Conservation (phyloP, 2,113 vertebrate genomes). For the Nothobranchius furzeri region DNA sequence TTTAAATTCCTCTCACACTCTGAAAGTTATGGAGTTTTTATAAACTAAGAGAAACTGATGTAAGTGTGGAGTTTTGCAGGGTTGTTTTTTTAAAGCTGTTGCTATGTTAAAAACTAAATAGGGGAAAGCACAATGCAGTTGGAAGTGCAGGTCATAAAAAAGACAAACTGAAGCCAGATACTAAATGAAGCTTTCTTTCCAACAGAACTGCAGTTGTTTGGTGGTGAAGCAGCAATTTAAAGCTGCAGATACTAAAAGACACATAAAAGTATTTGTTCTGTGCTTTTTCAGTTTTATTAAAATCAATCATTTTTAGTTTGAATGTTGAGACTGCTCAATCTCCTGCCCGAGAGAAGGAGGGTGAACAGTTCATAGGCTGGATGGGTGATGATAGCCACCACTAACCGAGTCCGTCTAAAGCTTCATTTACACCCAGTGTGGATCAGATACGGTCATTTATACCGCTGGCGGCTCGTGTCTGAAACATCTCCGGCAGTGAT, state of each 20-base stretch:
- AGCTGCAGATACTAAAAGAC: neutral
- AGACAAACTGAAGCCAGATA: neutral
- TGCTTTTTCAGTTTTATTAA: neutral
- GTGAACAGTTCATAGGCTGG: no score
- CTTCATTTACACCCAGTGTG: no score
- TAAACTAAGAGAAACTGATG: constrained; percentile 25
- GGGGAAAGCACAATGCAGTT: constrained; percentile 2
- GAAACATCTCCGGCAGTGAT: no score
- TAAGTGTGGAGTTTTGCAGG: neutral
- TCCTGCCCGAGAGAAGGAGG: no score
- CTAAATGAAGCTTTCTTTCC: constrained; percentile 8
- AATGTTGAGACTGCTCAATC: no score
- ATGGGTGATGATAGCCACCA: no score
- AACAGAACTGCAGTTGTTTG: neutral
- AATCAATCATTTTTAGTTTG: constrained; percentile 8
- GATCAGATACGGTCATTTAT: no score
- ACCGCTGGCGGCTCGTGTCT: no score
- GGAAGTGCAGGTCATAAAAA: constrained; percentile 2
- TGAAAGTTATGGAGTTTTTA: constrained; percentile 27
- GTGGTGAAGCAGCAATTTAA: neutral
- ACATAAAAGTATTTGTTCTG: neutral
- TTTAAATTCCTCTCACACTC: constrained; percentile 50
- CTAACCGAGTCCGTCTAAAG: no score
- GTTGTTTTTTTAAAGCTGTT: constrained; percentile 6
- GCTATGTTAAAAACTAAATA: neutral